Conservation (phyloP, 2,888 invertebrate species). For the Yponomeuta evonymella region DNA sequence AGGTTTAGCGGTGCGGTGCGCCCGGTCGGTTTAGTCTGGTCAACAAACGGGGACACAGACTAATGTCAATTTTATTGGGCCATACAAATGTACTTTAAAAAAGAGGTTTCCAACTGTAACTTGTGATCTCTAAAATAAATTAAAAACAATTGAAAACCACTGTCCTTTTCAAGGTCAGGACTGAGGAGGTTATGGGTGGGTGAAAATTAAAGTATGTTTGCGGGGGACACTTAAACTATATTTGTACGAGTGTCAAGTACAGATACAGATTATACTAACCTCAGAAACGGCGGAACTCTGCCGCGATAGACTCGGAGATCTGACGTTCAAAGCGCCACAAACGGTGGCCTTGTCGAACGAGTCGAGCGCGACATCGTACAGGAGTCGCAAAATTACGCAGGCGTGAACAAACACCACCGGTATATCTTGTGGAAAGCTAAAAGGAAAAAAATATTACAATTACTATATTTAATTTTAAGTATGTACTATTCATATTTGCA, state of each 20-base stretch:
- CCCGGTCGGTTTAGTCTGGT: slow-evolving; percentile 62
- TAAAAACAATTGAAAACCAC: too few species aligned
- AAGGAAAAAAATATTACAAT: slow-evolving; percentile 21
- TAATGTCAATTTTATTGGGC: too few species aligned
- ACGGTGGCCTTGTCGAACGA: slow-evolving; percentile 93
- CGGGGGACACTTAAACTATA: too few species aligned
- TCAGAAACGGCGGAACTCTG: slow-evolving; percentile 78
- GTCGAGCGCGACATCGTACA: slow-evolving; percentile 97
- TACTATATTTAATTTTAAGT: too few species aligned
- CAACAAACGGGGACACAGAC: not conserved
- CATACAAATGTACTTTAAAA: too few species aligned
- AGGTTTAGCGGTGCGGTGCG: slow-evolving; percentile 85
- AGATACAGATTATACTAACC: slow-evolving; percentile 43
- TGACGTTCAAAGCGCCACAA: slow-evolving; percentile 79
- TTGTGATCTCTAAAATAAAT: not conserved
- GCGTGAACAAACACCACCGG: slow-evolving; percentile 88
- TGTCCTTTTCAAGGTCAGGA: not conserved
- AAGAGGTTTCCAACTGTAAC: too few species aligned
- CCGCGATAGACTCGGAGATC: slow-evolving; percentile 79
- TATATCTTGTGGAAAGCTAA: slow-evolving; percentile 82
- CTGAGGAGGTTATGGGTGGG: too few species aligned
- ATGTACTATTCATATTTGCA: too few species aligned
- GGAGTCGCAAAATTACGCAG: slow-evolving; percentile 88
- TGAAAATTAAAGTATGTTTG: too few species aligned
- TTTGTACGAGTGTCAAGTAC: not conserved